Conservation (phyloP, 2,888 invertebrate species). For the Sclerodermus sp. region DNA sequence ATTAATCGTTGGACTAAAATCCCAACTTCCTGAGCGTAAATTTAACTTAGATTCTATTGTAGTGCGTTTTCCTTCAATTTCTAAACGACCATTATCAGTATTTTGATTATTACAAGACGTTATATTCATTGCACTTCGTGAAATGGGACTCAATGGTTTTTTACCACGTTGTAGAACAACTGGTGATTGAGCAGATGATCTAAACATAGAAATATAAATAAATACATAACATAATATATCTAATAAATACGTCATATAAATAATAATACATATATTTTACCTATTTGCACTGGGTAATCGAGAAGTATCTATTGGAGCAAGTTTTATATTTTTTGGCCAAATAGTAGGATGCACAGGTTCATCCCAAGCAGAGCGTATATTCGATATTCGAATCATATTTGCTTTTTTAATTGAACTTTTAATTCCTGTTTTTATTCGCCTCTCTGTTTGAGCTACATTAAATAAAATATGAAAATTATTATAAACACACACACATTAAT, state of each 20-base stretch:
- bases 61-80: conserved; percentile 44
- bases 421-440: conserved; percentile 30
- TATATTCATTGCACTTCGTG: conserved; percentile 27
- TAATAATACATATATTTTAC: conserved; percentile 22
- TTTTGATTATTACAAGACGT: conserved; percentile 27
- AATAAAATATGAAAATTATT: background rate
- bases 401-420: conserved; percentile 32
- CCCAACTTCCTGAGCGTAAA: conserved; percentile 22
- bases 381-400: conserved; percentile 32
- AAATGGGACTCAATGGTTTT: conserved; percentile 46
- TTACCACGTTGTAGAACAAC: conserved; percentile 29
- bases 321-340: conserved; percentile 50
- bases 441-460: conserved; percentile 20
- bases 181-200: conserved; percentile 31
- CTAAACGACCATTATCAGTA: conserved; percentile 23
- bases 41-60: conserved; percentile 25
- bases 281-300: conserved; percentile 40
- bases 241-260: background rate
- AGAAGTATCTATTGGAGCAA: conserved; percentile 49
- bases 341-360: conserved; percentile 41
- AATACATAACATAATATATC: background rate
- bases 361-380: conserved; percentile 48
- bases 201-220: conserved; percentile 10
- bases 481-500: background rate
- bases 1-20: conserved; percentile 26